These are phyloP conservation scores for Parapsyche elsis DNA, from an alignment of 1,140 invertebrate species.

Conservation along the genomic window DNA sequence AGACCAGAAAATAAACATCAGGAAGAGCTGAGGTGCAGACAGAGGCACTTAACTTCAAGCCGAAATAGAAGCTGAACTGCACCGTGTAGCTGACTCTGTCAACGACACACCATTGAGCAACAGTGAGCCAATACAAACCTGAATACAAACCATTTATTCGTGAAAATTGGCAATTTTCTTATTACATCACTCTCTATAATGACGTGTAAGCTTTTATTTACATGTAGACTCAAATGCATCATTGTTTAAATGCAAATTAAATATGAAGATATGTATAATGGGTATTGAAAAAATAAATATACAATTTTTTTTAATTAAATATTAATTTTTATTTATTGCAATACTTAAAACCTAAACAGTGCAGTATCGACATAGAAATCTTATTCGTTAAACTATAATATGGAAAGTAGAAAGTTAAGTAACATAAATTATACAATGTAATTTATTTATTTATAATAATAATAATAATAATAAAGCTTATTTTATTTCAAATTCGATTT, in stretches of 20 bases:
- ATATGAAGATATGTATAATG: neutral
- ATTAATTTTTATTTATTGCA: neutral
- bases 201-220: no score
- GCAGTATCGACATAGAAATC: neutral
- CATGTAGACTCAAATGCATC: no score
- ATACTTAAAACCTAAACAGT: neutral
- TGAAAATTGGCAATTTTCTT: no score
- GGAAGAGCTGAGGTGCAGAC: slow-evolving; percentile 25
- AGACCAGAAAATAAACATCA: neutral
- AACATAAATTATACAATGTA: neutral
- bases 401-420: slow-evolving; percentile 7
- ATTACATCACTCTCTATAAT: no score
- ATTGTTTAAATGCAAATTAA: no score
- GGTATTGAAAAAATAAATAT: neutral
- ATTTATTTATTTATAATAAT: neutral
- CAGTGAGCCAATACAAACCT: neutral
- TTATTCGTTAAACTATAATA: slow-evolving; percentile 3
- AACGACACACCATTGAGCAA: neutral
- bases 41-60: slow-evolving; percentile 33
- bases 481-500: neutral
- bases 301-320: neutral
- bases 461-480: neutral
- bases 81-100: neutral
- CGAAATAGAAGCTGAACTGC: slow-evolving; percentile 34
- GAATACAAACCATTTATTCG: neutral